Conservation (phyloP, 2,113 vertebrate genomes). For the Vulpes ferrilata region DNA sequence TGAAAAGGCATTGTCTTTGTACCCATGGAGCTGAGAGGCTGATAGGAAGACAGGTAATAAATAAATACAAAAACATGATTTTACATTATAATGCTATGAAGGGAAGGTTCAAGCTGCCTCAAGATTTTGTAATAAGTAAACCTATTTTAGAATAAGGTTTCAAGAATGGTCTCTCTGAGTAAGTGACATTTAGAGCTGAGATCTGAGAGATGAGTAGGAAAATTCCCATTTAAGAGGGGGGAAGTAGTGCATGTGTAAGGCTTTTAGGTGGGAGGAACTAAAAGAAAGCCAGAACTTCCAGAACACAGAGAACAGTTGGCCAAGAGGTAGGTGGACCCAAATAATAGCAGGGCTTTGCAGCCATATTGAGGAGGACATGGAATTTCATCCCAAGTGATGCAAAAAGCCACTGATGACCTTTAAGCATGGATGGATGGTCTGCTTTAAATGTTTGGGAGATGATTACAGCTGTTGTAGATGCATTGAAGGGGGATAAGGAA, state of each 20-base stretch:
- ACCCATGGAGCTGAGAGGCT: not conserved
- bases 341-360: not conserved
- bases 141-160: constrained; percentile 60
- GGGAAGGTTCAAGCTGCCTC: not conserved
- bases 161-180: constrained; percentile 53
- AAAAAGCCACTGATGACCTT: not conserved
- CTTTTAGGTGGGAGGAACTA: not conserved
- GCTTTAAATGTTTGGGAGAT: not conserved
- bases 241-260: not conserved
- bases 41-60: constrained; percentile 16
- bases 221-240: not conserved
- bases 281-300: constrained; percentile 48
- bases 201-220: constrained; percentile 52
- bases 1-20: not conserved
- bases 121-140: constrained; percentile 49
- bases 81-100: constrained; percentile 5
- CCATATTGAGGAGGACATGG: not conserved
- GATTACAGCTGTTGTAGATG: not conserved
- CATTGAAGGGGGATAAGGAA: not conserved
- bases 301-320: constrained; percentile 15
- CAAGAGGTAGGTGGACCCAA: not conserved
- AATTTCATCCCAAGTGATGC: not conserved
- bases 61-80: not conserved
- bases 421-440: not conserved
- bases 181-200: constrained; percentile 67